A percentile compares a stretch with the other conserved stretches of the same genome.
These are phyloP conservation scores for Bombus affinis DNA, from an alignment of 1,140 invertebrate genomes.

Conservation along the genomic window DNA sequence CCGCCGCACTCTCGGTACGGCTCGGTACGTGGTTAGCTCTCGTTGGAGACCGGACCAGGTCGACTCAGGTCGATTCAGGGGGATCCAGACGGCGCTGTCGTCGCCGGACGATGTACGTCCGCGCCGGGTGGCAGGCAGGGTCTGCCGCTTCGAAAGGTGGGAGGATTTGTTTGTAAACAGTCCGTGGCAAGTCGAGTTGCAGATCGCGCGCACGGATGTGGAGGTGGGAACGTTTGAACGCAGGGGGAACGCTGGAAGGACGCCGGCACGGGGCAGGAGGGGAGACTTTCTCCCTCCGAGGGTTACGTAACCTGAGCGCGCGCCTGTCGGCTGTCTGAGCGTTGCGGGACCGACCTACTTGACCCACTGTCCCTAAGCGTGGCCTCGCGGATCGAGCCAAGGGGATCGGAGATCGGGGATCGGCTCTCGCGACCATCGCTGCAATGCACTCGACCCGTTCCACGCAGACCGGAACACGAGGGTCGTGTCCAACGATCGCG, in stretches of 20 bases:
- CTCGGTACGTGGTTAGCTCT: neutral
- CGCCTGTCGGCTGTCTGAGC: slow-evolving; percentile 66
- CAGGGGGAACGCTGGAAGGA: slow-evolving; percentile 39
- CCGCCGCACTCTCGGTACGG: neutral
- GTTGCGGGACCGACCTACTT: slow-evolving; percentile 75
- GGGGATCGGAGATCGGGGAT: slow-evolving; percentile 38
- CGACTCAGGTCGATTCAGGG: slow-evolving; percentile 34
- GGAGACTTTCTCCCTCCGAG: slow-evolving; percentile 72
- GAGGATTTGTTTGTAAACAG: slow-evolving; percentile 78
- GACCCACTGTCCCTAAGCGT: slow-evolving; percentile 70
- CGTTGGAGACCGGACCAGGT: neutral
- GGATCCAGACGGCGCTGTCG: slow-evolving; percentile 29
- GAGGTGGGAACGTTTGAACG: slow-evolving; percentile 28
- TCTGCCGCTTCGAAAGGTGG: slow-evolving; percentile 40
- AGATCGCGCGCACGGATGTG: slow-evolving; percentile 32
- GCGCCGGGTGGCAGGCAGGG: neutral
- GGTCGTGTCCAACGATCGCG: neutral
- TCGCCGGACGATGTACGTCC: neutral
- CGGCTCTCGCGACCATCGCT: slow-evolving; percentile 4
- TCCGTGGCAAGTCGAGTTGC: slow-evolving; percentile 52
- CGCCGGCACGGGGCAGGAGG: slow-evolving; percentile 34
- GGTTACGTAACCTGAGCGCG: slow-evolving; percentile 66
- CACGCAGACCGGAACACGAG: slow-evolving; percentile 4
- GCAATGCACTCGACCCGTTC: slow-evolving; percentile 40
- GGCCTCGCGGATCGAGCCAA: slow-evolving; percentile 48